A percentile compares a stretch with the other conserved stretches of the same genome.
Conservation (phyloP, 2,888 invertebrate genomes). For the Tetragonula carbonaria region DNA sequence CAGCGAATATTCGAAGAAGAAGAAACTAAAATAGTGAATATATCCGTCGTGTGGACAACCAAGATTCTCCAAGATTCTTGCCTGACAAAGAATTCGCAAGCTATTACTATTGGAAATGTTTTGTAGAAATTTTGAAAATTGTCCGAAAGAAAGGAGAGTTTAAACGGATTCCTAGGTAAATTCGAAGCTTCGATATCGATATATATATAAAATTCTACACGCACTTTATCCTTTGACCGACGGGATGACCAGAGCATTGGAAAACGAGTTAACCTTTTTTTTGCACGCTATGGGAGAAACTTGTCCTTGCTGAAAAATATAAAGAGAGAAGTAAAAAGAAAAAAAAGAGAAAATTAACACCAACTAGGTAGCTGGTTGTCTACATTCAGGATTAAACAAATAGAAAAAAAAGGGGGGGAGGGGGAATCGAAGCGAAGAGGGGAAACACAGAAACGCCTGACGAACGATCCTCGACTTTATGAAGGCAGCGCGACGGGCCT, state of each 20-base stretch:
- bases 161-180: too few species aligned
- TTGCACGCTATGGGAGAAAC: too few species aligned
- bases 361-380: too few species aligned
- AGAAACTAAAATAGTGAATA: background rate
- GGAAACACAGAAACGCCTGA: background rate
- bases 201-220: too few species aligned
- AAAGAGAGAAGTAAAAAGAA: too few species aligned
- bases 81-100: background rate
- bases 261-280: too few species aligned
- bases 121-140: background rate
- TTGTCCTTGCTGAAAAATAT: too few species aligned
- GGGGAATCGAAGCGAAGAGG: background rate
- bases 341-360: too few species aligned
- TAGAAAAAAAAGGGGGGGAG: too few species aligned
- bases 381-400: background rate
- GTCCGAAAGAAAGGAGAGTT: background rate
- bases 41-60: background rate
- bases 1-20: background rate
- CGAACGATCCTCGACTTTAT: conserved; percentile 34
- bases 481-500: conserved; percentile 51
- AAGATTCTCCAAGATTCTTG: background rate
- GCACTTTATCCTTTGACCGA: too few species aligned
- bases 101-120: background rate
- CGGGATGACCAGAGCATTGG: too few species aligned
- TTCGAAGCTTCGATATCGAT: too few species aligned